A percentile compares a stretch with the other conserved stretches of the same genome.
phyloP scores from a whole-genome alignment of 2,888 invertebrate species.

The Eledone cirrhosa region DNA sequence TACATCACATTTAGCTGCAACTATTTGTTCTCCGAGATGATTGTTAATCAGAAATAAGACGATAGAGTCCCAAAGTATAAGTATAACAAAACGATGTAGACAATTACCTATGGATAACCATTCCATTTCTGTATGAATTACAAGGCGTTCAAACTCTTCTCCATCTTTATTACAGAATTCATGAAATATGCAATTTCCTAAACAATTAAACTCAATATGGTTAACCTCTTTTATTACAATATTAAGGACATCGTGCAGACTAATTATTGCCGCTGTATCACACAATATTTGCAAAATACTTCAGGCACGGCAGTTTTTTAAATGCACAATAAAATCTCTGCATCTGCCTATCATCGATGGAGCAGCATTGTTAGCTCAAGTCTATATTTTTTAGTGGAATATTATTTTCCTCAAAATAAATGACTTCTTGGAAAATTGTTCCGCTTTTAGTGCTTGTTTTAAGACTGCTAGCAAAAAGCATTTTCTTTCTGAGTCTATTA shows the following conservation, averaged over 20 bases:
- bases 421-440: conserved; percentile 7
- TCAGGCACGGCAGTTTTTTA: not conserved
- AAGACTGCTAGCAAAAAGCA: not conserved
- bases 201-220: not conserved
- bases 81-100: not conserved
- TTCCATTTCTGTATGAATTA: not conserved
- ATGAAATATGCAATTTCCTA: no score
- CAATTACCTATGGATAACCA: not conserved
- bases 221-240: not conserved
- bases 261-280: not conserved
- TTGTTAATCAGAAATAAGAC: no score
- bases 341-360: not conserved
- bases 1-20: not conserved
- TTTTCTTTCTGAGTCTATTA: not conserved
- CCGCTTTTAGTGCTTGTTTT: not conserved
- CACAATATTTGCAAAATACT: not conserved
- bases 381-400: not conserved
- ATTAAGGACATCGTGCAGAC: not conserved
- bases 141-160: not conserved
- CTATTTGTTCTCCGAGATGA: not conserved
- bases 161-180: not conserved
- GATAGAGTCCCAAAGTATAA: not conserved
- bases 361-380: not conserved
- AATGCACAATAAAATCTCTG: not conserved
- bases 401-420: conserved; percentile 5